Evolutionary conservation across 2,888 invertebrate genomes (phyloP).

Genomic region (Anarsia innoxiella): DNA sequence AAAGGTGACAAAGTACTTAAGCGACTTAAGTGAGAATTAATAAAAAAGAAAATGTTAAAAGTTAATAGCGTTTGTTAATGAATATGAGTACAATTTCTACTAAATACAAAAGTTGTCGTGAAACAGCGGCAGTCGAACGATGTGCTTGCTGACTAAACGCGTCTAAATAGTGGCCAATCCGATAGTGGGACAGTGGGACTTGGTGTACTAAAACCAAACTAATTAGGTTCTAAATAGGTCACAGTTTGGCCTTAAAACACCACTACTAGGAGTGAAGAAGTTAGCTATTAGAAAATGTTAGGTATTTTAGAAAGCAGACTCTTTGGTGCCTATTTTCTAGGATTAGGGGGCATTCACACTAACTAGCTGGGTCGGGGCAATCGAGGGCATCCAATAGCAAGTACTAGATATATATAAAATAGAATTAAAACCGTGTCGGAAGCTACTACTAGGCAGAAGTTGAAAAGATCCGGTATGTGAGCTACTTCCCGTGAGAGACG

Average conservation of each 20-base stretch:
- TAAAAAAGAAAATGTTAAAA: no score
- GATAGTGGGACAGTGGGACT: constrained; percentile 27
- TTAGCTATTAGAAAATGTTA: constrained; percentile 37
- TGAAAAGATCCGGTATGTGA: constrained; percentile 68
- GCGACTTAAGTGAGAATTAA: no score
- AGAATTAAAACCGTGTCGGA: constrained; percentile 46
- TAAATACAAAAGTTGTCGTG: no score
- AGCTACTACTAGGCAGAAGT: constrained; percentile 54
- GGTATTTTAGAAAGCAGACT: constrained; percentile 55
- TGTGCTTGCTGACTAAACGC: constrained; percentile 31
- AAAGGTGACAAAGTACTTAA: no score
- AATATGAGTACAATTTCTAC: no score
- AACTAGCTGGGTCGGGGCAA: constrained; percentile 60
- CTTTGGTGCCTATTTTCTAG: constrained; percentile 62
- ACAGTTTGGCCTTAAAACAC: constrained; percentile 52
- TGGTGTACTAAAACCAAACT: constrained; percentile 57
- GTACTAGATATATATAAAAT: constrained; percentile 51
- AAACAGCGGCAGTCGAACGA: constrained; percentile 14
- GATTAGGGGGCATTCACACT: constrained; percentile 65
- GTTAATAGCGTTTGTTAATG: no score
- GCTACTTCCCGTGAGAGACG: constrained; percentile 57
- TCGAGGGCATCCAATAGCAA: constrained; percentile 71
- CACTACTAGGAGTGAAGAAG: constrained; percentile 49
- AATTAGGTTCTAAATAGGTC: constrained; percentile 3
- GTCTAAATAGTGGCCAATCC: constrained; percentile 52